phyloP scores from a whole-genome alignment of 2,113 vertebrate species.

The Podocnemis expansa region DNA sequence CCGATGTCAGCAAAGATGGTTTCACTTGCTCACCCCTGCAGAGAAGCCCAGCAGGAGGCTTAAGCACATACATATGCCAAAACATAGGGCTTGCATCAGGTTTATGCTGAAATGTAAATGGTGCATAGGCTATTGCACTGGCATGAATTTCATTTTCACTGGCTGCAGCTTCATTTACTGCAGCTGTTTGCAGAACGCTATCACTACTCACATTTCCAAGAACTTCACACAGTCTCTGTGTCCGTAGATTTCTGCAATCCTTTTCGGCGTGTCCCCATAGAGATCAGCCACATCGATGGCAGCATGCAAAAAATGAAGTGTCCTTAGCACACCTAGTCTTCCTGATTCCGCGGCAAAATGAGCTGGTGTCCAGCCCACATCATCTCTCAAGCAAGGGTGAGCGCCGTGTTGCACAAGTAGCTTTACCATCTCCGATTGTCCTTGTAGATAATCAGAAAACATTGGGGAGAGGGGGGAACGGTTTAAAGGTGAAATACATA shows the following conservation, averaged over 20 bases:
- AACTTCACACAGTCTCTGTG: slow-evolving; percentile 86
- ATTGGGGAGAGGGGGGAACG: not conserved
- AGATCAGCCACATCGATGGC: slow-evolving; percentile 83
- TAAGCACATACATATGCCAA: not conserved
- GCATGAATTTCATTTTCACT: not conserved
- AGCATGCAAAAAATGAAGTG: slow-evolving; percentile 84
- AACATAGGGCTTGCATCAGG: not conserved
- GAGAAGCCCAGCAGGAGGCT: fast-evolving
- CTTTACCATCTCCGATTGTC: slow-evolving; percentile 78
- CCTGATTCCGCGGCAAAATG: slow-evolving; percentile 90
- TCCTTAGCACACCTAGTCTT: slow-evolving; percentile 78
- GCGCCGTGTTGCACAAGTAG: slow-evolving; percentile 86
- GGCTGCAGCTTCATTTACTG: not conserved
- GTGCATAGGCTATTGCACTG: fast-evolving
- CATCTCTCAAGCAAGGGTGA: slow-evolving; percentile 81
- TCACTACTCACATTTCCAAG: slow-evolving; percentile 82
- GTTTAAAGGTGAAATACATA: not conserved
- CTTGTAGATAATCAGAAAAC: slow-evolving; percentile 56
- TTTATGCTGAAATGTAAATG: not conserved
- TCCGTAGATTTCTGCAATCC: slow-evolving; percentile 89
- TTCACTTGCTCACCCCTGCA: not conserved
- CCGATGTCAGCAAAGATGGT: not conserved
- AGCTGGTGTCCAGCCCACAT: slow-evolving; percentile 87
- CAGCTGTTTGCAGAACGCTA: fast-evolving
- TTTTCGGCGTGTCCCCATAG: slow-evolving; percentile 86